Evolutionary conservation across 2,888 invertebrate genomes (phyloP), one percentile per base, ranked within the genome.

Genomic region (Pristionchus entomophagus): DNA sequence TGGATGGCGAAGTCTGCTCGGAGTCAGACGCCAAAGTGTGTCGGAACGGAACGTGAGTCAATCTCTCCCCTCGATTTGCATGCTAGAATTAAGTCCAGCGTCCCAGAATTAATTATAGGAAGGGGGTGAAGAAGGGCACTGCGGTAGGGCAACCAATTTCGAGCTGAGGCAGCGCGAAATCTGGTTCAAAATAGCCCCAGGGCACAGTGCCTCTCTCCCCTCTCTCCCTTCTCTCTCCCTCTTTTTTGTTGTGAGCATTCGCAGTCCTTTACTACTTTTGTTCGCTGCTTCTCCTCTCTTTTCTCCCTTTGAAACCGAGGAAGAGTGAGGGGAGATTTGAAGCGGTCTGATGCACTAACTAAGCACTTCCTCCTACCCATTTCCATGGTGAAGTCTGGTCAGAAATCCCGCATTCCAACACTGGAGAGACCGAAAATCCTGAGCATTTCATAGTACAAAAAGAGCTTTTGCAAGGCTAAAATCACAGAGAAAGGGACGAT

Each of bases 31-130:
- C 93, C 62, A 90, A 90, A 51, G 89, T 93, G 81, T 93, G 93
- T 85, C 85, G 90, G 59, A 93, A 93, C 86, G 90, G 90, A 85
- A 93, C 92, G 93, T 93, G 86, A 91, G 92, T 91, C 80, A 12
- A 41, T 26, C 5, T 35, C 32, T 65, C 2, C 32, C 35, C 35
- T 35, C 38, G 29, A 65, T 14, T 59, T 59, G 45, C 45, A 45
- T 45, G 45, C 45, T 45, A n/a, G n/a, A n/a, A n/a, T n/a, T n/a
- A n/a, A n/a, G n/a, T n/a, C n/a, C n/a, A n/a, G n/a, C n/a, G n/a
- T n/a, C n/a, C n/a, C n/a, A n/a, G n/a, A n/a, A n/a, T n/a, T n/a
- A 65, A 65, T 65, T 65, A 65, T 6, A 6, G 45, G 45, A 45
- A 45, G 45, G n/a, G n/a, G n/a, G n/a, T n/a, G n/a, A n/a, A n/a